Evolutionary conservation across 2,888 invertebrate genomes (phyloP).

Genomic region (Clitarchus hookeri): DNA sequence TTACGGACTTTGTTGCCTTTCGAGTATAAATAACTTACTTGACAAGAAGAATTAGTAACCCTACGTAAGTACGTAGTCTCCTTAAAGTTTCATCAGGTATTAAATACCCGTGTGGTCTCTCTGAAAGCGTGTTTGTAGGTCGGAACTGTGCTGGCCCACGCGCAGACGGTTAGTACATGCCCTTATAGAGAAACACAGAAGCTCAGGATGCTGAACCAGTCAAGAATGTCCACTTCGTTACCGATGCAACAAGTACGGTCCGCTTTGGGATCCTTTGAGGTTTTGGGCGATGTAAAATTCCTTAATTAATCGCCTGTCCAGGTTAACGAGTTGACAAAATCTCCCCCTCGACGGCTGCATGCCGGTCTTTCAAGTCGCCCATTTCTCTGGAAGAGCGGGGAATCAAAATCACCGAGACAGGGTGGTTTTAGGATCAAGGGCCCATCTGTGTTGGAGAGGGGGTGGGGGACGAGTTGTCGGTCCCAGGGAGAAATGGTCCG

Average conservation of each 20-base stretch:
- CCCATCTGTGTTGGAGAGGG: too few species aligned
- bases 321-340: conserved; percentile 1
- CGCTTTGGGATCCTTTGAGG: not conserved
- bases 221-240: conserved; percentile 7
- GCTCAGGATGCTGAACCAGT: not conserved
- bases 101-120: not conserved
- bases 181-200: not conserved
- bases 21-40: too few species aligned
- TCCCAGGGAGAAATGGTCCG: not conserved
- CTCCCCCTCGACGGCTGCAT: not conserved
- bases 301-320: not conserved
- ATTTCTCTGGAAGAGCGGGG: not conserved
- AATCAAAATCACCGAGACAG: not conserved
- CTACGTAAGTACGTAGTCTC: too few species aligned
- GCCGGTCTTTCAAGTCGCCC: not conserved
- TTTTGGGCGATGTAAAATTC: not conserved
- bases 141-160: not conserved
- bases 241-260: not conserved
- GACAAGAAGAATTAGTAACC: too few species aligned
- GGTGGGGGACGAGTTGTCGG: not conserved
- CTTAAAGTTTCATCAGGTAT: too few species aligned
- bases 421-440: not conserved
- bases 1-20: too few species aligned
- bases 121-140: not conserved
- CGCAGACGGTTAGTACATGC: not conserved